Base-by-base conservation (phyloP, 37 sponge, comb jelly and placozoan species). In the Axinella damicornis region DNA sequence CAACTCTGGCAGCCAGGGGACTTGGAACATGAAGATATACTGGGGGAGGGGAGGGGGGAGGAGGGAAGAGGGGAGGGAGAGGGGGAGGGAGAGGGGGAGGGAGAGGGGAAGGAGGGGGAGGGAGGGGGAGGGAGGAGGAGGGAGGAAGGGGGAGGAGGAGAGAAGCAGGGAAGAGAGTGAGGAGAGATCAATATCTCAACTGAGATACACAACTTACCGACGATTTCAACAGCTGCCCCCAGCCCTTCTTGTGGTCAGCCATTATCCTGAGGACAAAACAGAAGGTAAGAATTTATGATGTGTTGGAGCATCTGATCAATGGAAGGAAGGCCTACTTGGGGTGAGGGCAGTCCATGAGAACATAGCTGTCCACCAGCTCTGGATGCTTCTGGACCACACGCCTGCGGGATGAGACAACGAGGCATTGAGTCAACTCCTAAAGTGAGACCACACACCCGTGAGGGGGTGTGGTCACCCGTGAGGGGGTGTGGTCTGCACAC, bases 331-430 rank as follows among this genome's bases (percentile, higher is more conserved):
- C 86, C 57, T 27, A 92, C 92, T 78, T 92, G 1, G 79, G 32
- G 27, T 92, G 88, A 4, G 92, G 92, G 60, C 92, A 92, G 65
- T 92, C 84, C 88, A 92, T 84, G 31, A 87, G 60, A 0, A 92
- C 74, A 16, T 79, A 62, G 6, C 61, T 79, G 1, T 92, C 84
- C n/a, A 92, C 59, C 61, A 87, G 65, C 65, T 92, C 85, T 15
- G 92, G 92, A 68, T 88, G 62, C n/a, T 32, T 88, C n/a, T 57
- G 64, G 19, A 64, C 70, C 53, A 88, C 81, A 58, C 66, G 39
- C 91, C 91, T 91, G 46, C 22, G 67, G 19, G 53, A 22, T n/a
- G 28, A 69, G 5, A 24, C 5, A 33, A 52, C 17, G 54, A 30
- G 34, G 57, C 21, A 73, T 14, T 22, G n/a, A n/a, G n/a, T n/a